Conservation (phyloP, 2,888 invertebrate species). For the Icerya purchasi region DNA sequence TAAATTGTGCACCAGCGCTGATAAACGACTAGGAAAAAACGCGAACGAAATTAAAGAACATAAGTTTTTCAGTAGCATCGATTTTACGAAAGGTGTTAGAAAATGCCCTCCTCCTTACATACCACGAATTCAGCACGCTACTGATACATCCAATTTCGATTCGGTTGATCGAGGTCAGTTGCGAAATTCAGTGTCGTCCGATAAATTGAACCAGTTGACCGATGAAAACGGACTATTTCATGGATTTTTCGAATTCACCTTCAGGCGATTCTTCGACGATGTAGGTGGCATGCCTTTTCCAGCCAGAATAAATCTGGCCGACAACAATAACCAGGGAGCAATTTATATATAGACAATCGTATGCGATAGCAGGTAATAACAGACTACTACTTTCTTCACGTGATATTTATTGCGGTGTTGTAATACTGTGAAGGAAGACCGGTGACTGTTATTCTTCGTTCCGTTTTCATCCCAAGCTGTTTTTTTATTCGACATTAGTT, state of each 20-base stretch:
- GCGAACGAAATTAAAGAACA: slow-evolving; percentile 84
- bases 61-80: slow-evolving; percentile 72
- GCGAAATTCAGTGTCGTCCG: slow-evolving; percentile 54
- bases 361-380: not conserved
- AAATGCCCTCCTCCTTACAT: slow-evolving; percentile 75
- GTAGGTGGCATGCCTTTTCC: slow-evolving; percentile 41
- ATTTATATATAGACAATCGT: slow-evolving; percentile 73
- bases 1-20: slow-evolving; percentile 71
- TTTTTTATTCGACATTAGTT: too few species aligned
- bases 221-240: slow-evolving; percentile 69
- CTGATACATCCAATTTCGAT: slow-evolving; percentile 97
- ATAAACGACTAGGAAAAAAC: slow-evolving; percentile 70
- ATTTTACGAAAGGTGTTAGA: slow-evolving; percentile 72
- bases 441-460: too few species aligned
- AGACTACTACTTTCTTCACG: too few species aligned
- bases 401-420: too few species aligned
- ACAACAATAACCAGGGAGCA: slow-evolving; percentile 67
- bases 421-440: too few species aligned
- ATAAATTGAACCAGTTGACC: slow-evolving; percentile 52
- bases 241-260: slow-evolving; percentile 98
- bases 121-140: slow-evolving; percentile 80
- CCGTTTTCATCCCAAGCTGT: too few species aligned
- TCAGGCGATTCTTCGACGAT: slow-evolving; percentile 90
- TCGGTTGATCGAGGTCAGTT: slow-evolving; percentile 77
- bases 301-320: slow-evolving; percentile 59